Percentiles rank a stretch among this genome's conserved stretches.
Evolutionary conservation across 2,797 vertebrate species (phyloP).

Genomic region (Neosilurus mollespiculum): DNA sequence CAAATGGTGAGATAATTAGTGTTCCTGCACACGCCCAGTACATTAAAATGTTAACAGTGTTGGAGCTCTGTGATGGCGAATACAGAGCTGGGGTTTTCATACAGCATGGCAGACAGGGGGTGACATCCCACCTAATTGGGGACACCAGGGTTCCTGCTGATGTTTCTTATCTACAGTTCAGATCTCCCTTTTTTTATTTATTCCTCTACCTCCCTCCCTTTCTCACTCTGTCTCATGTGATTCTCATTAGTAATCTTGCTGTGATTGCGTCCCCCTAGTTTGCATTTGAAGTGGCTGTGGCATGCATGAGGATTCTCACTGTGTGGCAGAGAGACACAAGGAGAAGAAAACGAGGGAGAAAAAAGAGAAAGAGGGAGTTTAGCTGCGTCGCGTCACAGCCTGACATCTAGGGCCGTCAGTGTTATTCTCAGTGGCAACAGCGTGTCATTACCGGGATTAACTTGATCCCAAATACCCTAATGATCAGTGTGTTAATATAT

Average conservation of each 20-base stretch:
- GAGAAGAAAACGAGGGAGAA: conserved; percentile 38
- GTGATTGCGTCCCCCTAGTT: conserved; percentile 88
- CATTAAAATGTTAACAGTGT: conserved; percentile 99
- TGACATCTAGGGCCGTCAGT: conserved; percentile 93
- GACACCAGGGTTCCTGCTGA: conserved; percentile 98
- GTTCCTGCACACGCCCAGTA: conserved; percentile 95
- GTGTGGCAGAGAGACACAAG: conserved; percentile 47
- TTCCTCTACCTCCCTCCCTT: conserved; percentile 72
- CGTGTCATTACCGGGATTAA: conserved; percentile 99
- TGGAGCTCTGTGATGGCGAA: conserved; percentile 97
- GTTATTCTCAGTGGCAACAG: conserved; percentile 94
- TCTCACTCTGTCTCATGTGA: conserved; percentile 82
- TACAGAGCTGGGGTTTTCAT: conserved; percentile 99
- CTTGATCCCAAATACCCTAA: conserved; percentile 99
- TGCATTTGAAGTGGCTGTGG: conserved; percentile 98
- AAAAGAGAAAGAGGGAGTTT: conserved; percentile 40
- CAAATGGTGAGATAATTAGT: conserved; percentile 99
- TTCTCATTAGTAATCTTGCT: conserved; percentile 98
- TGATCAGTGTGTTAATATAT: conserved; percentile 99
- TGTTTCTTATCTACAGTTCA: conserved; percentile 93
- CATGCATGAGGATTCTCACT: conserved; percentile 82
- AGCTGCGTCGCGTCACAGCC: conserved; percentile 73
- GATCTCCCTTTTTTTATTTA: conserved; percentile 89
- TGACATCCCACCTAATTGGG: conserved; percentile 99
- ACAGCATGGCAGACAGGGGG: conserved; percentile 90